Evolutionary conservation across 2,797 vertebrate species (phyloP), one percentile per base, ranked within the genome.

Genomic region (Phoebastria nigripes): DNA sequence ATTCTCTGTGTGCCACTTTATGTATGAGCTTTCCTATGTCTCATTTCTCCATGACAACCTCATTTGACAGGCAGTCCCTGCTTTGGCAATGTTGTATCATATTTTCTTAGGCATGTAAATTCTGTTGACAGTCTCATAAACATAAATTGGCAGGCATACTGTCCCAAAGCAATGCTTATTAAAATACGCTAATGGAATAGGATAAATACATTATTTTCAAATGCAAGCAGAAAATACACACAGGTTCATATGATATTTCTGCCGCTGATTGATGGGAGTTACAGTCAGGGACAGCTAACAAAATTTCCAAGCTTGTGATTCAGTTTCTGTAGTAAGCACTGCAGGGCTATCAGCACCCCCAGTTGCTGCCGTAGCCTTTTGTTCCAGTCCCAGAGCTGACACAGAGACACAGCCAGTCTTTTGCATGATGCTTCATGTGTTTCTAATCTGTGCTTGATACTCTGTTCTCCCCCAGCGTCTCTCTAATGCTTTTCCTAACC

Each of bases 91-190:
- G 97, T 97, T 98, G 96, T 97, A 98, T 98, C 97, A 97, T 97
- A 98, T 98, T 98, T 98, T 98, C 97, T 97, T 98, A 95, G 95
- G 98, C 98, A 98, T 98, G 98, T 98, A 98, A 98, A 98, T 98
- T 98, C 97, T 97, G 98, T 97, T 98, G 98, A 98, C 98, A 98
- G 97, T 85, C 98, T 98, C 97, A 98, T 98, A 98, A 98, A 98
- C 97, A 98, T 97, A 98, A 98, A 98, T 98, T 98, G 98, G 97
- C 98, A 98, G 95, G 94, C 97, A 97, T 94, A 95, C 94, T 98
- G 95, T 98, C 98, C 98, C 98, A 98, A 96, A 98, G 97, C 97
- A 97, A 97, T 97, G 97, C 97, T 98, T 97, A 98, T 98, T 98
- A 98, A 98, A 98, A 97, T 97, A 97, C 87, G 33, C 96, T 98